phyloP scores from a whole-genome alignment of 2,888 invertebrate species.

The Notodonta dromedarius region DNA sequence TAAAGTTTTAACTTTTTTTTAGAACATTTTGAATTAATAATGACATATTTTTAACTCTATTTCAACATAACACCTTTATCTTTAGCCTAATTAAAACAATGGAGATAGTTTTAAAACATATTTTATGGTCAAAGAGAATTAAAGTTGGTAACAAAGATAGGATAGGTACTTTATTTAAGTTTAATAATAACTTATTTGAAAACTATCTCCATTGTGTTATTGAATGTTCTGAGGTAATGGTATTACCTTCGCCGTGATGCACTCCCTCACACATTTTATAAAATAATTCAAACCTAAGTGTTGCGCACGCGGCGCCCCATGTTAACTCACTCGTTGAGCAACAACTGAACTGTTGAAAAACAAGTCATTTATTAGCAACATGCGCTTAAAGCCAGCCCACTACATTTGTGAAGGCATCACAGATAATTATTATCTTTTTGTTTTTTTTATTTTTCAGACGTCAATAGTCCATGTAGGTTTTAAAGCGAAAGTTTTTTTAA shows the following conservation, averaged over 20 bases:
- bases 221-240: slow-evolving; percentile 77
- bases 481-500: slow-evolving; percentile 21
- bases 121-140: neutral
- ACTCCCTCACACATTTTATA: slow-evolving; percentile 82
- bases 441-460: slow-evolving; percentile 4
- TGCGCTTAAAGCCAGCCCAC: slow-evolving; percentile 80
- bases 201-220: slow-evolving; percentile 65
- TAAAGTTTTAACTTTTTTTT: slow-evolving; percentile 19
- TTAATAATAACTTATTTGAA: neutral
- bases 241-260: slow-evolving; percentile 79
- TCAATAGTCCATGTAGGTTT: slow-evolving; percentile 7
- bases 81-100: slow-evolving; percentile 54
- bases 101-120: slow-evolving; percentile 58
- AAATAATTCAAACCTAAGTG: slow-evolving; percentile 84
- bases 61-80: slow-evolving; percentile 63
- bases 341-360: slow-evolving; percentile 84
- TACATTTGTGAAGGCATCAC: slow-evolving; percentile 65
- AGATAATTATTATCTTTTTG: slow-evolving; percentile 7
- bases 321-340: slow-evolving; percentile 83
- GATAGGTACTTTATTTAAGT: neutral
- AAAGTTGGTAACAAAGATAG: neutral
- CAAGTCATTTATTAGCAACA: slow-evolving; percentile 84
- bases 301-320: slow-evolving; percentile 83
- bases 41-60: slow-evolving; percentile 5
- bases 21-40: neutral